Base-by-base conservation (phyloP, 53 echinoderm and acorn worm species). In the Luidia sarsii region DNA sequence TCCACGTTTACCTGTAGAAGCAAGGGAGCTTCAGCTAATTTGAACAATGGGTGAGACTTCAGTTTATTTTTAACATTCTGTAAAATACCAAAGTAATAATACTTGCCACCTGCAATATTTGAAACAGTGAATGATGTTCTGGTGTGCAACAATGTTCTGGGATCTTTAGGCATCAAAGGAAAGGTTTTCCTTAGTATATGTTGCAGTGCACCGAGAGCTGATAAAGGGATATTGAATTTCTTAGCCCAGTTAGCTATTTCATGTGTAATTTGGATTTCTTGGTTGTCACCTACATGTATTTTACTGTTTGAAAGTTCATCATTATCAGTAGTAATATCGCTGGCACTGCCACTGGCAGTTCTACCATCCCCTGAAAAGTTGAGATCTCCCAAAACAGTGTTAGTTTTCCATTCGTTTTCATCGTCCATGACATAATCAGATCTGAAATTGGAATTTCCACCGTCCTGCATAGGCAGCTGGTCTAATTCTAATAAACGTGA, bases 1-100 rank as follows among this genome's bases (percentile, higher is more conserved):
- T 89, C 89, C 34, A 89, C 69, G 37, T 80, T 80, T 3, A 89
- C 67, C 10, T 84, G 80, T 60, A 60, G 31, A 3, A 77, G 14
- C 8, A 53, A 30, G 32, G 34, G 3, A 23, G 21, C 45, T 48
- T 48, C 32, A 39, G 41, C 48, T 14, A 39, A 6, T 28, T 20
- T 70, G 70, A 50, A 19, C 32, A 27, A n/a, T 27, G 27, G 33
- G 27, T 50, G 50, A 46, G 32, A 46, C 41, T 48, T 11, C 28
- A 31, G 25, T 46, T 50, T 67, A 8, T n/a, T 41, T 24, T 37
- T 13, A n/a, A 85, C 54, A 35, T 52, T 18, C 15, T 53, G 31
- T 2, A 29, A 41, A 50, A 84, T 69, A 49, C 82, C 69, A 55
- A 86, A 86, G 50, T 86, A 79, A 66, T 77, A 67, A 56, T 86